A percentile compares a stretch with the other conserved stretches of the same genome.
Conservation (phyloP, 2,113 vertebrate species). For the Heliornis fulica region DNA sequence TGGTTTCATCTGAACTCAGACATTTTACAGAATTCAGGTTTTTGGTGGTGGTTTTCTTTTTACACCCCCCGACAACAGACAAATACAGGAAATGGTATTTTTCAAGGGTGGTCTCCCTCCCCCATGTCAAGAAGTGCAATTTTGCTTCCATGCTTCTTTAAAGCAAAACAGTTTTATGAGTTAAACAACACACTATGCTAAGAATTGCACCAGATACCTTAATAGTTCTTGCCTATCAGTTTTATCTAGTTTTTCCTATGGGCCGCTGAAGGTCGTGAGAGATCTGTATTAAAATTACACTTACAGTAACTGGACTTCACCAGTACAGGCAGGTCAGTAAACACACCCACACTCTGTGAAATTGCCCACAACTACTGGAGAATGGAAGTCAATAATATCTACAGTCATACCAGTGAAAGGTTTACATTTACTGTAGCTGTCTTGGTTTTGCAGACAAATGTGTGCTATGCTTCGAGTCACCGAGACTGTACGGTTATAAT, state of each 20-base stretch:
- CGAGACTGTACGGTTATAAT: background rate
- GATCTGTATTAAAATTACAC: background rate
- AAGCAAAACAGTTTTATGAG: background rate
- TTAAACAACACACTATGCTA: background rate
- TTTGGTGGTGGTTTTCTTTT: background rate
- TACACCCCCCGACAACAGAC: background rate
- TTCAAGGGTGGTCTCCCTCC: background rate
- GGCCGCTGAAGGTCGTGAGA: background rate
- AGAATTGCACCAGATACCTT: background rate
- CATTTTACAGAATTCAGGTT: background rate
- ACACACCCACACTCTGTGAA: background rate
- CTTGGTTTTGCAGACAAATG: background rate
- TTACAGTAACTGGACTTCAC: background rate
- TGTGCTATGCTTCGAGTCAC: background rate
- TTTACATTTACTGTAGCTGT: conserved; percentile 13
- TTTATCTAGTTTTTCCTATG: background rate
- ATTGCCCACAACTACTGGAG: background rate
- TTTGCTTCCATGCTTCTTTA: background rate
- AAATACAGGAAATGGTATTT: background rate
- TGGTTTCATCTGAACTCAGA: background rate
- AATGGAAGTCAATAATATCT: conserved; percentile 12
- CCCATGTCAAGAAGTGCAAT: background rate
- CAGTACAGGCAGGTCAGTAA: conserved; percentile 43
- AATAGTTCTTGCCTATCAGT: background rate
- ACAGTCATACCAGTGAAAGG: conserved; percentile 11